These are phyloP conservation scores for Otolemur garnettii DNA, from an alignment of 2,113 vertebrate species.

Conservation along the genomic window DNA sequence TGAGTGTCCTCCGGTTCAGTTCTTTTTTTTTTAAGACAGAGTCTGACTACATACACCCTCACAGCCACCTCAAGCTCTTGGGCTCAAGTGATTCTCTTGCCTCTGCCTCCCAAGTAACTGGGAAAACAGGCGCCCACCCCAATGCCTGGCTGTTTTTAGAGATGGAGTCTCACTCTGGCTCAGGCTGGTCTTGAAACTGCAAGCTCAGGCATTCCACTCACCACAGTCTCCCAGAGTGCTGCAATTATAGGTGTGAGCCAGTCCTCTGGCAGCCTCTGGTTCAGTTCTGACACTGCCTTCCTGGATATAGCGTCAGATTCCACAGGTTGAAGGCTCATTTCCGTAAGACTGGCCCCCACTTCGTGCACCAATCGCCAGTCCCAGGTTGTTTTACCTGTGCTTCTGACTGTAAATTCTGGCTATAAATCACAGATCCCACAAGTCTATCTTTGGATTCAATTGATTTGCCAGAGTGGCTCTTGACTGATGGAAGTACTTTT, in stretches of 20 bases:
- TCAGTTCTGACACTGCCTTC: not conserved
- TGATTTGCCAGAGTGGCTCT: not conserved
- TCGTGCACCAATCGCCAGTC: not conserved
- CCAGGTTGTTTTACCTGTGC: not conserved
- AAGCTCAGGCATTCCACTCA: too few relatives aligned
- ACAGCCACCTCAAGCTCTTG: too few relatives aligned
- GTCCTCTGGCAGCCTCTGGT: not conserved
- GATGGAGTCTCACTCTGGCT: too few relatives aligned
- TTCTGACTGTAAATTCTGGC: not conserved
- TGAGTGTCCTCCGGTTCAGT: not conserved
- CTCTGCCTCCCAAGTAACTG: too few relatives aligned
- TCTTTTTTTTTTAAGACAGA: too few relatives aligned
- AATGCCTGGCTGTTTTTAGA: too few relatives aligned
- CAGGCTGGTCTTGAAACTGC: too few relatives aligned
- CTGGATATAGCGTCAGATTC: not conserved
- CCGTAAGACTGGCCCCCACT: not conserved
- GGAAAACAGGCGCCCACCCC: too few relatives aligned
- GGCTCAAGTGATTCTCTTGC: too few relatives aligned
- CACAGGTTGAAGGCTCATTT: not conserved
- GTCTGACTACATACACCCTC: too few relatives aligned
- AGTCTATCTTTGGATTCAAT: not conserved
- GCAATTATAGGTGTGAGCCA: too few relatives aligned
- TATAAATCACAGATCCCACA: fast-evolving
- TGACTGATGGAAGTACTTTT: not conserved
- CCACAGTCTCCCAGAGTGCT: too few relatives aligned